Conservation (phyloP, 2,113 vertebrate genomes). For the Oxyruncus cristatus region DNA sequence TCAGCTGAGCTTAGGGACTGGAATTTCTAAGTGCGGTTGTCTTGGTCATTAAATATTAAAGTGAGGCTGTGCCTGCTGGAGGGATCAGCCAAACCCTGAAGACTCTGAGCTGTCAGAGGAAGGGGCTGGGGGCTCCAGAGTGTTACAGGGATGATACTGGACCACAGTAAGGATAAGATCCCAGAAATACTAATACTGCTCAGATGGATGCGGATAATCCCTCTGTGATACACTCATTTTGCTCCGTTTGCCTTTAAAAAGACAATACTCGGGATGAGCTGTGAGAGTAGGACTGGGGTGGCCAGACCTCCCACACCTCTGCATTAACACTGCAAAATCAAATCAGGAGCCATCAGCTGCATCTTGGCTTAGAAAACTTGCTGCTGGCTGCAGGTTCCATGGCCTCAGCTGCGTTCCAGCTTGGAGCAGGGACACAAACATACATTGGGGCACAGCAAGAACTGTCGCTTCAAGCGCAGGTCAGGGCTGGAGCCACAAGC, state of each 20-base stretch:
- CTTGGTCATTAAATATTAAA: constrained; percentile 35
- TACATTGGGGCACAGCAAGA: neutral
- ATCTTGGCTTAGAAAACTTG: neutral
- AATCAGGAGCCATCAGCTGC: neutral
- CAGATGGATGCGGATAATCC: neutral
- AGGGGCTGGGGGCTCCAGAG: neutral
- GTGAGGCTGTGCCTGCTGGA: neutral
- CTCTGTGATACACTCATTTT: neutral
- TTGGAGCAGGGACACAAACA: neutral
- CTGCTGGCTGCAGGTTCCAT: neutral
- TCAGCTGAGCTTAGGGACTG: neutral
- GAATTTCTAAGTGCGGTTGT: neutral
- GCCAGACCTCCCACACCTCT: neutral
- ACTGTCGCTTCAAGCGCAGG: neutral
- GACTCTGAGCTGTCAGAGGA: neutral
- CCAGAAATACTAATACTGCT: neutral
- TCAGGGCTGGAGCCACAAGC: neutral
- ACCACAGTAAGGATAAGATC: neutral
- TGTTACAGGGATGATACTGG: neutral
- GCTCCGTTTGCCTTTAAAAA: neutral
- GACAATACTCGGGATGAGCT: neutral
- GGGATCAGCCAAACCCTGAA: neutral
- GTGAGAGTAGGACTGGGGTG: neutral
- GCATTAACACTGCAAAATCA: neutral
- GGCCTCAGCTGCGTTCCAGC: neutral